Conservation (phyloP, 2,113 vertebrate species). For the Aramus guarauna region DNA sequence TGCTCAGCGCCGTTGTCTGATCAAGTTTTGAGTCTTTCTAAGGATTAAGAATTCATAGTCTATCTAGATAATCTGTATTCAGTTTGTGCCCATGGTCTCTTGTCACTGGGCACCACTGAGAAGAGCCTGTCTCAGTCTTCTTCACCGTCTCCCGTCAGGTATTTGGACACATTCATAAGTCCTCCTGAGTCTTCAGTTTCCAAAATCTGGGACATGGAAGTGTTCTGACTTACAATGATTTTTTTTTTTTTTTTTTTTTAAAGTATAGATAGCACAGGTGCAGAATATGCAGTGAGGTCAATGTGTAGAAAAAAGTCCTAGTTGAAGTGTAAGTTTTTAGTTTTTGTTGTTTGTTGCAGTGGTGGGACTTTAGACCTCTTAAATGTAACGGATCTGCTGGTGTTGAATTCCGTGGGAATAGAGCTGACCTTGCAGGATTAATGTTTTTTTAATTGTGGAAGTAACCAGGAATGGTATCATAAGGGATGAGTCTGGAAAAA, state of each 20-base stretch:
- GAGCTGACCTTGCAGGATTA: neutral
- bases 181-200: neutral
- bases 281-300: neutral
- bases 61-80: neutral
- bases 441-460: neutral
- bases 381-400: neutral
- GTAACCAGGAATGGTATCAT: neutral
- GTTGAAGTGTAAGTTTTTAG: neutral
- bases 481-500: neutral
- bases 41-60: neutral
- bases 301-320: neutral
- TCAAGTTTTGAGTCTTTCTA: neutral
- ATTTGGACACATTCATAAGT: neutral
- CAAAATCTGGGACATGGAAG: neutral
- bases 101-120: too few relatives aligned
- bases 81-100: neutral
- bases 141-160: neutral
- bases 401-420: neutral
- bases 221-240: neutral
- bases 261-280: neutral
- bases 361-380: neutral
- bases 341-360: neutral
- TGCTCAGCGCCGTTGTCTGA: accelerated
- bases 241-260: neutral
- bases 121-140: neutral